A percentile compares a stretch with the other conserved stretches of the same genome.
Conservation (phyloP, 1,140 invertebrate species). For the Laodelphax striatellus region DNA sequence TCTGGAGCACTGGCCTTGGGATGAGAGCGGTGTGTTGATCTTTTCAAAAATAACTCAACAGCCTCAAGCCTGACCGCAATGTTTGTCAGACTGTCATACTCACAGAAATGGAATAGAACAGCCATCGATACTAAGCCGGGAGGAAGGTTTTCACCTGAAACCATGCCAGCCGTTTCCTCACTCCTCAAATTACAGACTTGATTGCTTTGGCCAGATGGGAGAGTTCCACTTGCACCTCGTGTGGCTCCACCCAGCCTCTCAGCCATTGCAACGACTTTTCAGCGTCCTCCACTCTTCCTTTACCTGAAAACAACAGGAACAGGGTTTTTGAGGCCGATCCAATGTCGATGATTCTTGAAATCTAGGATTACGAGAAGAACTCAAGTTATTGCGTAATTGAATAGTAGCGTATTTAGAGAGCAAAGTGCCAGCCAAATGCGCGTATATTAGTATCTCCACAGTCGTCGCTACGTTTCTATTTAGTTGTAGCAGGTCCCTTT, state of each 20-base stretch:
- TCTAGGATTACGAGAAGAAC: no score
- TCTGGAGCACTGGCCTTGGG: no score
- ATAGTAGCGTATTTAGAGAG: no score
- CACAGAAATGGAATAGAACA: conserved; percentile 61
- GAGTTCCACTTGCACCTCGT: conserved; percentile 42
- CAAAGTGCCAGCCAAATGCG: no score
- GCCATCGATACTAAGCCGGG: conserved; percentile 46
- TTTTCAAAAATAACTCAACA: neutral
- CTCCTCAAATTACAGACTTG: conserved; percentile 6
- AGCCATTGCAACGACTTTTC: conserved; percentile 46
- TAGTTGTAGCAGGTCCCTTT: no score
- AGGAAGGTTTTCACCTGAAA: conserved; percentile 44
- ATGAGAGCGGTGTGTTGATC: no score
- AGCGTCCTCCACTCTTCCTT: conserved; percentile 33
- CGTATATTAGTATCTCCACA: no score
- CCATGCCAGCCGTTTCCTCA: conserved; percentile 24
- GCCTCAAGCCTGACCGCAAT: conserved; percentile 44
- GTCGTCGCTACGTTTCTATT: no score
- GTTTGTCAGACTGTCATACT: conserved; percentile 56
- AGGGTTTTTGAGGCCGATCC: no score
- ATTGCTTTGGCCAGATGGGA: conserved; percentile 33
- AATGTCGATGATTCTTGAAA: no score
- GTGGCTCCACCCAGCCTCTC: conserved; percentile 46
- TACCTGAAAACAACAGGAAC: conserved; percentile 18
- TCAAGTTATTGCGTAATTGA: no score